Evolutionary conservation across 2,888 invertebrate species (phyloP).

Genomic region (Patella caerulea): DNA sequence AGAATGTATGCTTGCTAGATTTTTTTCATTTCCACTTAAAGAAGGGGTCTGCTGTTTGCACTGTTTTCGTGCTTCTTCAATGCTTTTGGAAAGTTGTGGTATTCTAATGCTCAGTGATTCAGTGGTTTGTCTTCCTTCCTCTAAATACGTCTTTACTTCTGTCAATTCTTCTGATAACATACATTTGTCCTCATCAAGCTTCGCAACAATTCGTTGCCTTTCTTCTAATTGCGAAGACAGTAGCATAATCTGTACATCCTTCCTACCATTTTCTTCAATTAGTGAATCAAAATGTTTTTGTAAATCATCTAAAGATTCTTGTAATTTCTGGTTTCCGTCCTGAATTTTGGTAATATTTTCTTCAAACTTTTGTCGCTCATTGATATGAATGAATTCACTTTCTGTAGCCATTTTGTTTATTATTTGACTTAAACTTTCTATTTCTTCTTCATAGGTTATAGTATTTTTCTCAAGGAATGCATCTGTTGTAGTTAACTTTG

Average conservation of each 20-base stretch:
- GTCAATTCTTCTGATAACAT: not conserved
- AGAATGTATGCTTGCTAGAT: too few relatives aligned
- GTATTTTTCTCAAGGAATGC: too few relatives aligned
- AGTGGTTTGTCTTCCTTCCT: conserved; percentile 3
- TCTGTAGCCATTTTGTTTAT: too few relatives aligned
- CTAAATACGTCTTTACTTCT: not conserved
- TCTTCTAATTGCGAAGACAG: not conserved
- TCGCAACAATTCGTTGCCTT: not conserved
- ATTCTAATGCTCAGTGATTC: conserved; percentile 7
- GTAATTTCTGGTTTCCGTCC: conserved; percentile 14
- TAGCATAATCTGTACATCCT: not conserved
- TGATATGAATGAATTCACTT: too few relatives aligned
- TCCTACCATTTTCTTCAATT: not conserved
- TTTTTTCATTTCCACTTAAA: too few relatives aligned
- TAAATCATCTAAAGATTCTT: conserved; percentile 9
- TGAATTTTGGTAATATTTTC: conserved; percentile 1
- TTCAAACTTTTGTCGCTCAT: too few relatives aligned
- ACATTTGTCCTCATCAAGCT: not conserved
- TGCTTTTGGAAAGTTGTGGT: conserved; percentile 8
- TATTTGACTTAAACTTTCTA: too few relatives aligned
- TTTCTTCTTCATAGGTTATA: too few relatives aligned
- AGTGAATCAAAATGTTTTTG: not conserved
- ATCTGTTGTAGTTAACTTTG: too few relatives aligned
- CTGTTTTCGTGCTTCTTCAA: not conserved
- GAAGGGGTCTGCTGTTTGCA: too few relatives aligned